Base-by-base conservation (phyloP, 2,113 vertebrate species). In the Sylvicapra grimmia region DNA sequence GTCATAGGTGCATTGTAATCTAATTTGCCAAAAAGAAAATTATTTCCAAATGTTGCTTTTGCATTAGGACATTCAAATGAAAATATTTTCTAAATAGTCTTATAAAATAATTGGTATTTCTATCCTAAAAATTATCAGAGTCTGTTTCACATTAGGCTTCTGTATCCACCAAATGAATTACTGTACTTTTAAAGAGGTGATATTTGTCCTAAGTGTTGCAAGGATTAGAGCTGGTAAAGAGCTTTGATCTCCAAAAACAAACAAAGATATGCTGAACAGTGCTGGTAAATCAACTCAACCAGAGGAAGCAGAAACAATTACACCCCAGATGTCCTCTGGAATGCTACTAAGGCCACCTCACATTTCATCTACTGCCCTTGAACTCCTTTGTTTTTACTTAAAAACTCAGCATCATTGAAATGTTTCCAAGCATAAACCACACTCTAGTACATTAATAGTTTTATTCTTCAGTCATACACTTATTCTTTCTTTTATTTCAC, bases 1-100 rank as follows among this genome's bases (percentile, higher is more conserved):
- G 23, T 51, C 1, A 53, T 56, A 75, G 44, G 40, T 47, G 72
- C 18, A 8, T 18, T 97, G 47, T 79, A 54, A 94, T 88, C 53
- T 47, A n/a, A 97, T 96, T 92, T 97, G 86, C 49, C 21, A 47
- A 51, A 72, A 61, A 49, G 68, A 80, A 59, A 93, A 97, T 96
- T 94, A 59, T 95, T 96, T 97, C 92, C 87, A 95, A 97, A 96
- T 96, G 33, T 96, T 72, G 21, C n/a, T 86, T 68, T 19, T 47
- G 23, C 49, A 75, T 47, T 86, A 82, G 53, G 8, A 86, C 11
- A 49, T 23, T 90, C 16, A 93, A 61, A 58, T 87, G 16, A 33
- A 79, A 63, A 58, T 65, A 8, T 54, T 68, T 89, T 29, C 80
- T 89, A 65, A 68, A n/a, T 36, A 86, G 29, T 79, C 29, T n/a